Percentiles rank a stretch among this genome's conserved stretches.
phyloP scores from a whole-genome alignment of 2,888 invertebrate species.

The Anthoptus insignis region DNA sequence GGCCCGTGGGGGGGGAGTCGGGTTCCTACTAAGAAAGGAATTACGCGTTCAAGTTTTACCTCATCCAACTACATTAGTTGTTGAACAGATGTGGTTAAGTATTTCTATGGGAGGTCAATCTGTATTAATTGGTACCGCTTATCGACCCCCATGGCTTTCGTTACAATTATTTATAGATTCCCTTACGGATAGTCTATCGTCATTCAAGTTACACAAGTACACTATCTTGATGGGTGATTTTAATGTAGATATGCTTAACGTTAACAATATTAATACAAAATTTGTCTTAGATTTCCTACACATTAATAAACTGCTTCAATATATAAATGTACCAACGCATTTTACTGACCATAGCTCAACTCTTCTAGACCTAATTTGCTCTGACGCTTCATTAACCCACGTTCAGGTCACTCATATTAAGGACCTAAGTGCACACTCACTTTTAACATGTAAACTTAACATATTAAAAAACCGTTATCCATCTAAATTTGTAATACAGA shows the following conservation, averaged over 20 bases:
- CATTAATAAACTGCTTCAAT: background rate
- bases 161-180: background rate
- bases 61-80: background rate
- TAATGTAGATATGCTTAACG: background rate
- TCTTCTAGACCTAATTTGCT: background rate
- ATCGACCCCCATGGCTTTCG: background rate
- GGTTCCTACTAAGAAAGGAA: slow-evolving; percentile 1
- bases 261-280: background rate
- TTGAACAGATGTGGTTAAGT: background rate
- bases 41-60: slow-evolving; percentile 2
- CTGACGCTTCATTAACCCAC: background rate
- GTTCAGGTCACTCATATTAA: background rate
- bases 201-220: background rate
- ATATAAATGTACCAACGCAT: background rate
- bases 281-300: background rate
- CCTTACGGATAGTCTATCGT: background rate
- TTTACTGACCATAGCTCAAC: background rate
- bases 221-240: background rate
- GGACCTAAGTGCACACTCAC: background rate
- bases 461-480: background rate
- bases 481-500: background rate
- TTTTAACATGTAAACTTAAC: background rate
- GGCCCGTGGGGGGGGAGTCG: slow-evolving; percentile 25
- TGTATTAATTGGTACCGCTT: background rate
- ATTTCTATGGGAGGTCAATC: background rate